Evolutionary conservation across 1,140 invertebrate species (phyloP), one percentile per base, ranked within the genome.

Genomic region (Zophobas atratus): DNA sequence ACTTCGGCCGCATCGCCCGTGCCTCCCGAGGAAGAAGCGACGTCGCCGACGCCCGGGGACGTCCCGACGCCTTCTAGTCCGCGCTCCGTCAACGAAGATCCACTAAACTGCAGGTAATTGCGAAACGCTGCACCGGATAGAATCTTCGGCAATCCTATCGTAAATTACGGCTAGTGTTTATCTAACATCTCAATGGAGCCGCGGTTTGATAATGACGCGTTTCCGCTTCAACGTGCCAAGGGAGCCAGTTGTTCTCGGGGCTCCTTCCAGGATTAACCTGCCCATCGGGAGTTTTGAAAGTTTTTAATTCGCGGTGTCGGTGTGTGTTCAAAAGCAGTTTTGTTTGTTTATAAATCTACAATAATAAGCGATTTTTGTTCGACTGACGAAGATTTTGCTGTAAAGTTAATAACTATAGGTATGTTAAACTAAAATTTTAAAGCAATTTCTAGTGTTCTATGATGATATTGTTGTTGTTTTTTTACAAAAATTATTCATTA

Each of bases 1-100:
- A 88, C 86, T 35, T 89, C 89, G 70, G 87, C 85, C n/a, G 87
- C 84, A 20, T 85, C 85, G 39, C 84, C 83, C 5, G 56, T 71
- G n/a, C 84, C 83, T 8, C 71, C 60, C 8, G 83, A 84, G 53
- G 84, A 85, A 38, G 86, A 86, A 2, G 82, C 77, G 56, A 77
- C 79, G 41, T 85, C 84, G 36, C 84, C 84, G 41, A 76, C 80
- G 46, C 80, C 84, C 34, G 84, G 84, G 20, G 84, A 85, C 76
- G 56, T 83, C 38, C 78, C 82, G 8, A 83, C 82, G n/a, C 84
- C 84, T 3, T 79, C 80, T 34, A 84, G 82, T 80, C 81, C 85
- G n/a, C 77, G 82, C 46, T 86, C 83, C 1, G 48, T 81, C 4
- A 79, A 67, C 55, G 84, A 84, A 6, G 84, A 85, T 75, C 79